Evolutionary conservation across 2,797 vertebrate genomes (phyloP), one percentile per base, ranked within the genome.

Genomic region (Neosalanx taihuensis): DNA sequence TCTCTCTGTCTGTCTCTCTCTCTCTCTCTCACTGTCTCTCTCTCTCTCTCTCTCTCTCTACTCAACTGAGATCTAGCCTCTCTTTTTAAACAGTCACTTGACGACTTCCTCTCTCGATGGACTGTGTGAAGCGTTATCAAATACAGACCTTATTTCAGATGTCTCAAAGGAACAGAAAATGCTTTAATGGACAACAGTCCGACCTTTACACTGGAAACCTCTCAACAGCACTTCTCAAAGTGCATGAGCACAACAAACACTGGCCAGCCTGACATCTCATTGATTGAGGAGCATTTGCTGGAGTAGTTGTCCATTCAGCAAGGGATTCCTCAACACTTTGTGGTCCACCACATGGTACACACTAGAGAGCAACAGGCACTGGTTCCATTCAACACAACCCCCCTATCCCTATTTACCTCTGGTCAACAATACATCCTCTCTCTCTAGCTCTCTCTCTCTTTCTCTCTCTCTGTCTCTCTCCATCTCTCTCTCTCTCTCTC

Each of bases 301-400:
- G 58, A 62, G 56, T 17, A 57, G 37, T n/a, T 60, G 33, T 33
- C 56, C 26, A 71, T 37, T 67, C 56, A 66, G 58, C 30, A 59
- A 23, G 57, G 57, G 64, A 67, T 49, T 72, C 35, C 64, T 67
- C 4, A 35, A 49, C 33, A 56, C 64, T 60, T 57, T 67, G 64
- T 67, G 64, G 51, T 60, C 23, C 29, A 30, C 29, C 20, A 63
- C 29, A 10, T 66, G 29, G 37, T 26, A 17, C 41, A 23, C 61
- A 7, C 59, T 67, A 35, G 73, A 18, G 46, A 33, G 23, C 26
- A 66, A 15, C 5, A 20, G 69, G 20, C 37, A 37, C 67, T 29
- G 46, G 60, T 60, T 61, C 69, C 13, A 17, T 51, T 23, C 30
- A 66, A 29, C 26, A 41, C n/a, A 49, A 37, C 37, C 64, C 49